These are phyloP conservation scores for Standfussiana lucernea DNA, from an alignment of 2,888 invertebrate species.

Conservation along the genomic window DNA sequence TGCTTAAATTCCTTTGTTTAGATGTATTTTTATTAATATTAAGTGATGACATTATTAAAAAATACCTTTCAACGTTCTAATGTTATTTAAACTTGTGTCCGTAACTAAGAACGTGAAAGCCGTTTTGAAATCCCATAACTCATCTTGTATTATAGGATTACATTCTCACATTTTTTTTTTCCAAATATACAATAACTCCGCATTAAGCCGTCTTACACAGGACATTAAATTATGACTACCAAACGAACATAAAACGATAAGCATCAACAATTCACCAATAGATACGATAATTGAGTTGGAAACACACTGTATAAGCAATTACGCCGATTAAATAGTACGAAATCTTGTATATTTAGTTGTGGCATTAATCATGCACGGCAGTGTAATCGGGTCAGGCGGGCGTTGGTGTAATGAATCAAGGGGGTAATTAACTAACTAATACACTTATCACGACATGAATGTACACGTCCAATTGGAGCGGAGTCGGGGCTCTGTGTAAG, in stretches of 20 bases:
- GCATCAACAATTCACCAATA: conserved; percentile 70
- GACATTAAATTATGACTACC: conserved; percentile 50
- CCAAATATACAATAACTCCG: conserved; percentile 22
- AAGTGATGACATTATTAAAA: conserved; percentile 67
- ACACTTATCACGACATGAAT: conserved; percentile 83
- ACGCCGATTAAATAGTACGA: conserved; percentile 76
- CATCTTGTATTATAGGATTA: conserved; percentile 25
- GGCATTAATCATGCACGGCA: conserved; percentile 83
- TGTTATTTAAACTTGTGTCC: conserved; percentile 23
- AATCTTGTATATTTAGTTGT: conserved; percentile 79
- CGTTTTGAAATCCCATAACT: conserved; percentile 46
- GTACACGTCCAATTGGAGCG: conserved; percentile 76
- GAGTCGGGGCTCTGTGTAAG: conserved; percentile 63
- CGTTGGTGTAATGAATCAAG: conserved; percentile 84
- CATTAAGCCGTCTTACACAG: conserved; percentile 31
- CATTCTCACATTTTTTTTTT: conserved; percentile 34
- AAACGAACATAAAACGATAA: conserved; percentile 61
- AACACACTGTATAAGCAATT: conserved; percentile 74
- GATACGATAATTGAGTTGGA: conserved; percentile 70
- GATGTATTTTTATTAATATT: conserved; percentile 72
- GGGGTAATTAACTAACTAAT: conserved; percentile 85
- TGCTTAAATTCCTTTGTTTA: conserved; percentile 79
- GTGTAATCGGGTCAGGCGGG: conserved; percentile 79
- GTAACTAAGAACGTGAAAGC: conserved; percentile 45
- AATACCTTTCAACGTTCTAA: conserved; percentile 41